Conservation (phyloP, 1,140 invertebrate species). For the Rhyzopertha dominica region DNA sequence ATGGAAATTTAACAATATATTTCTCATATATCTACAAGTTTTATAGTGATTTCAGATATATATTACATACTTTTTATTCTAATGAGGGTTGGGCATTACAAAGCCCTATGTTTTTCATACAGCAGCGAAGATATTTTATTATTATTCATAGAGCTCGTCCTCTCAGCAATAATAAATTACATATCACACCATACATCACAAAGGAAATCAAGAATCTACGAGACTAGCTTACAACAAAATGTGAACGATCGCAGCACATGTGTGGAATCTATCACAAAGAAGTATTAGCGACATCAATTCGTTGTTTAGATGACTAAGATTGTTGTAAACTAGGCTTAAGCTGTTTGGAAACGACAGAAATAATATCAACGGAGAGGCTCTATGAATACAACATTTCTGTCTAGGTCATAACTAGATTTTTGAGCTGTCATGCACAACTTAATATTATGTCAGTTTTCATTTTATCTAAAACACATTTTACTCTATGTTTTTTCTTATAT, state of each 20-base stretch:
- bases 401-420: slow-evolving; percentile 24
- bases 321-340: no score
- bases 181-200: slow-evolving; percentile 23
- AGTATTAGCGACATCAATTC: no score
- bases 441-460: slow-evolving; percentile 27
- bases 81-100: slow-evolving; percentile 28
- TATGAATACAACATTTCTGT: slow-evolving; percentile 25
- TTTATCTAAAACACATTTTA: slow-evolving; percentile 40
- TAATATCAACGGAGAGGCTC: slow-evolving; percentile 20
- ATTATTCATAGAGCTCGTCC: slow-evolving; percentile 25
- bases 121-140: slow-evolving; percentile 24
- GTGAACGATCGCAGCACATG: no score
- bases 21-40: slow-evolving; percentile 43
- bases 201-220: slow-evolving; percentile 13
- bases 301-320: no score
- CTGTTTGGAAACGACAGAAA: no score
- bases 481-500: slow-evolving; percentile 32
- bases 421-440: slow-evolving; percentile 38
- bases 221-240: slow-evolving; percentile 11
- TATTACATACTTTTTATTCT: slow-evolving; percentile 37
- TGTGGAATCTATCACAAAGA: no score
- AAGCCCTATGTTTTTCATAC: slow-evolving; percentile 22
- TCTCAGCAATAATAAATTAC: slow-evolving; percentile 9
- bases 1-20: slow-evolving; percentile 43
- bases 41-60: slow-evolving; percentile 38